phyloP scores from a whole-genome alignment of 2,888 invertebrate genomes.

The Drosophila hawaiiensis region DNA sequence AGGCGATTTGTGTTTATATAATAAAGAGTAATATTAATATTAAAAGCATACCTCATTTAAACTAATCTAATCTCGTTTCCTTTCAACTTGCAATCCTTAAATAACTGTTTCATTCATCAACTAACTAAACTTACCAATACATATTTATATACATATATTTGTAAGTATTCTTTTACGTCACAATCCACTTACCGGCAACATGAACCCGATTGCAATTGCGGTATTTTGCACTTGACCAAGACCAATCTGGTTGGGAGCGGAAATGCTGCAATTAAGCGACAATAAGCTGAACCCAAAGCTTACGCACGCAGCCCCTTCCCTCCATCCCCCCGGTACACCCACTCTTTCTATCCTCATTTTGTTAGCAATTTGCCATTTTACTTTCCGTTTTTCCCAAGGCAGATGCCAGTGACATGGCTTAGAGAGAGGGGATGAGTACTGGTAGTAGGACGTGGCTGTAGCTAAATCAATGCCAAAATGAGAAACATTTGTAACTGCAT shows the following conservation, averaged over 20 bases:
- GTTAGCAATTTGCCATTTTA: constrained; percentile 52
- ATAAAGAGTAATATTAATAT: neutral
- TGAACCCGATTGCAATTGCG: constrained; percentile 27
- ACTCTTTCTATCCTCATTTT: constrained; percentile 15
- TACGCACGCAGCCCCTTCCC: constrained; percentile 11
- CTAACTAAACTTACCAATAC: neutral
- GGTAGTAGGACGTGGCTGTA: constrained; percentile 3
- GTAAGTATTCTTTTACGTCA: neutral
- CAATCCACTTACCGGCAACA: constrained; percentile 36
- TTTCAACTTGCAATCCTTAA: neutral
- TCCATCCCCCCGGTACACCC: neutral
- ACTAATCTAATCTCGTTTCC: neutral
- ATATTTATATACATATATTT: neutral
- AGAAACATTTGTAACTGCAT: constrained; percentile 54
- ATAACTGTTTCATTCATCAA: neutral
- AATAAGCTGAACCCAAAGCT: constrained; percentile 72
- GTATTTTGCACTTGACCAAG: constrained; percentile 56
- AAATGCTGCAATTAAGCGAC: constrained; percentile 74
- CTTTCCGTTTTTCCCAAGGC: constrained; percentile 25
- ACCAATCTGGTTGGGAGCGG: constrained; percentile 40
- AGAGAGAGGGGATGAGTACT: neutral
- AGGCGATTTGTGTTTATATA: neutral
- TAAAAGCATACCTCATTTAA: neutral
- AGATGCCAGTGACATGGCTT: constrained; percentile 26
- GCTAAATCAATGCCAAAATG: constrained; percentile 73